phyloP scores from a whole-genome alignment of 1,140 invertebrate genomes.

The Hyphantria cunea region DNA sequence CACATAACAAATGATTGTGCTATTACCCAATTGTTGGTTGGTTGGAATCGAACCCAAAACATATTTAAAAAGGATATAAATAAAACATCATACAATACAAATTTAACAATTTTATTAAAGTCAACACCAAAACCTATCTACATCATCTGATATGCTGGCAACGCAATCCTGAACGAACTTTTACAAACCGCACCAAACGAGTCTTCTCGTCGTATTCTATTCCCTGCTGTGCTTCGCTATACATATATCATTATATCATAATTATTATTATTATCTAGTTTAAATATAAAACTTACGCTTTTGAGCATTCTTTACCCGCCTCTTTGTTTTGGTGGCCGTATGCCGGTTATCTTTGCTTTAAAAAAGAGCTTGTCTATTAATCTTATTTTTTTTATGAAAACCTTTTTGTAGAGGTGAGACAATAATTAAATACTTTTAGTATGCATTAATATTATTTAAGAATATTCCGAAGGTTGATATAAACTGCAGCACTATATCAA shows the following conservation, averaged over 20 bases:
- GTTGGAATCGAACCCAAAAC: no score
- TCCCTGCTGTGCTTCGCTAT: slow-evolving; percentile 20
- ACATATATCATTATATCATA: slow-evolving; percentile 29
- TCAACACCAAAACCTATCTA: slow-evolving; percentile 70
- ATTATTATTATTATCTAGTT: slow-evolving; percentile 31
- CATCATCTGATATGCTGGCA: slow-evolving; percentile 66
- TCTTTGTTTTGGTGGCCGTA: slow-evolving; percentile 17
- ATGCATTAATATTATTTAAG: no score
- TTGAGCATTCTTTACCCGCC: slow-evolving; percentile 27
- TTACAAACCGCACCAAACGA: slow-evolving; percentile 15
- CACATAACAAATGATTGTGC: no score
- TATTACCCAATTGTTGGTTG: no score
- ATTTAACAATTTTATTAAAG: slow-evolving; percentile 74
- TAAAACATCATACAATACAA: slow-evolving; percentile 52
- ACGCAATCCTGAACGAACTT: slow-evolving; percentile 38
- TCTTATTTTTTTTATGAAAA: no score
- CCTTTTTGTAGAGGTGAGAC: no score
- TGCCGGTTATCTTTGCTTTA: neutral
- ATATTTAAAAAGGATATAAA: slow-evolving; percentile 33
- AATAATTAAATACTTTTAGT: no score
- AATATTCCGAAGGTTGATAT: no score
- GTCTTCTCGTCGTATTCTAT: slow-evolving; percentile 21
- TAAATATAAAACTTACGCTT: slow-evolving; percentile 30
- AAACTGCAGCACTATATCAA: no score
- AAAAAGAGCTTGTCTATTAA: neutral